Evolutionary conservation across 2,113 vertebrate genomes (phyloP).

Genomic region (Laticauda laticaudata): DNA sequence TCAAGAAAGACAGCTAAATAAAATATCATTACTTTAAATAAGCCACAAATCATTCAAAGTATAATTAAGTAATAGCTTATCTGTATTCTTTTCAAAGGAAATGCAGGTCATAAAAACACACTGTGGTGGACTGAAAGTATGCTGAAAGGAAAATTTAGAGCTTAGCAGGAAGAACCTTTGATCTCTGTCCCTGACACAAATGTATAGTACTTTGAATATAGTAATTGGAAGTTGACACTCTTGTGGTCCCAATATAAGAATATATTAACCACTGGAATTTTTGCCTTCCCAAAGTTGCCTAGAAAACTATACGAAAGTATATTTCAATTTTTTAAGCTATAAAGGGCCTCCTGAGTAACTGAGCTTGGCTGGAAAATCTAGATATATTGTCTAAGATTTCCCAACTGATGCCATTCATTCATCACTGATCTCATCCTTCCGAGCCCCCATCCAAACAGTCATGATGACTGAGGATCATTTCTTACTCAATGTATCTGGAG

Average conservation of each 20-base stretch:
- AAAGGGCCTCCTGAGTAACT: neutral
- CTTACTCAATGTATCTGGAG: neutral
- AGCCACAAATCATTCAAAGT: neutral
- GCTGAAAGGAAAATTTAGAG: neutral
- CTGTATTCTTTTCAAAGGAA: neutral
- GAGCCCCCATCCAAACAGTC: neutral
- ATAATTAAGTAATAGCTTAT: neutral
- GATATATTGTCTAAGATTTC: neutral
- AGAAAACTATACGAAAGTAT: neutral
- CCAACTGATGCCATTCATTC: neutral
- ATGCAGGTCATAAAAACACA: neutral
- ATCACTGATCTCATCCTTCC: neutral
- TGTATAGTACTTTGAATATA: neutral
- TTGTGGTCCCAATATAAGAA: neutral
- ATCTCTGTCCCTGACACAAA: neutral
- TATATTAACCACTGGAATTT: neutral
- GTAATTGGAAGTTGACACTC: neutral
- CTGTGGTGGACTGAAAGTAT: neutral
- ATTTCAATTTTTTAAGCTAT: neutral
- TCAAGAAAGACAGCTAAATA: slow-evolving; percentile 5
- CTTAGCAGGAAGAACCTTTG: neutral
- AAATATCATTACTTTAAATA: neutral
- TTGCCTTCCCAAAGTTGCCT: neutral
- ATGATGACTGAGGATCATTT: neutral
- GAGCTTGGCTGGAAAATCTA: neutral